phyloP scores from a whole-genome alignment of 2,113 vertebrate species.

The Notiomystis cincta region DNA sequence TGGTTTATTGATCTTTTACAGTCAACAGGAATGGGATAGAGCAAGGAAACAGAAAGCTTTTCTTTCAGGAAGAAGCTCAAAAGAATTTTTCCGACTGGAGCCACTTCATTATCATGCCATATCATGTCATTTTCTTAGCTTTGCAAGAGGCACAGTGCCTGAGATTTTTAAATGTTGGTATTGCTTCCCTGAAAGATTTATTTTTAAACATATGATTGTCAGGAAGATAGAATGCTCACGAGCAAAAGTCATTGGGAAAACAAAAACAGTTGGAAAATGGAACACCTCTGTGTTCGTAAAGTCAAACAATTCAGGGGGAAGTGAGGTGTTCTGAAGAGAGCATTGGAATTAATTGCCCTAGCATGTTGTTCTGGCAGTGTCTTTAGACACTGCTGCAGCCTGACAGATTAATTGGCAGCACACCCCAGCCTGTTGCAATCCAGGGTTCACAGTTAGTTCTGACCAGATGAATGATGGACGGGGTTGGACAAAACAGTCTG shows the following conservation, averaged over 20 bases:
- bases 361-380: slow-evolving; percentile 41
- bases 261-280: slow-evolving; percentile 41
- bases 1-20: slow-evolving; percentile 19
- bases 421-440: slow-evolving; percentile 45
- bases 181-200: slow-evolving; percentile 18
- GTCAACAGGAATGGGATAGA: not conserved
- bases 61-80: slow-evolving; percentile 34
- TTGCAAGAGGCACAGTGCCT: slow-evolving; percentile 15
- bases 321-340: slow-evolving; percentile 29
- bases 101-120: slow-evolving; percentile 26
- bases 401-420: slow-evolving; percentile 54
- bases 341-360: slow-evolving; percentile 37
- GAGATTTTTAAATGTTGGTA: slow-evolving; percentile 37
- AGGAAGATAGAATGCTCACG: slow-evolving; percentile 23
- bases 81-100: not conserved
- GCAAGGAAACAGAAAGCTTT: not conserved
- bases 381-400: slow-evolving; percentile 17
- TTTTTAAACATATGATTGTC: slow-evolving; percentile 42
- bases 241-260: slow-evolving; percentile 23
- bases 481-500: slow-evolving; percentile 29
- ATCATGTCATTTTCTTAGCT: slow-evolving; percentile 35
- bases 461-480: slow-evolving; percentile 7
- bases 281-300: slow-evolving; percentile 40
- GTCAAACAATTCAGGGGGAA: not conserved
- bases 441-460: slow-evolving; percentile 54